phyloP scores from a whole-genome alignment of 2,888 invertebrate species.

The Eudemis profundana region DNA sequence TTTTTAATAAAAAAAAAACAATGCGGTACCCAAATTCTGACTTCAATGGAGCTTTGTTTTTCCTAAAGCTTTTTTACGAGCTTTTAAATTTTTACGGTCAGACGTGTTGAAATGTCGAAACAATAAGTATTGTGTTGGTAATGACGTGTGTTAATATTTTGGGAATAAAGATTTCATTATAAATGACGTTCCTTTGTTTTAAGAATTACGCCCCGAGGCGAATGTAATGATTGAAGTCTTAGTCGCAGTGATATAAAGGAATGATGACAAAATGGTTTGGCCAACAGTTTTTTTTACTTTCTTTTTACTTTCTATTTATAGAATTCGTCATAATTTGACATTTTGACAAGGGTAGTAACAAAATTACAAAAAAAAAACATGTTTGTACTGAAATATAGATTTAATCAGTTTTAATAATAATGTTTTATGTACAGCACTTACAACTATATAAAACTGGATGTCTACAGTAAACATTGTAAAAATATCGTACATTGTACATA shows the following conservation, averaged over 20 bases:
- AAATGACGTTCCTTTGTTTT: constrained; percentile 1
- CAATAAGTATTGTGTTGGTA: constrained; percentile 33
- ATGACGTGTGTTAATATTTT: constrained; percentile 22
- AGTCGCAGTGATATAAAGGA: background rate
- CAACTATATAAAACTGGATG: constrained; percentile 77
- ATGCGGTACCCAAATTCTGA: constrained; percentile 27
- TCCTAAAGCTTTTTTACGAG: constrained; percentile 31
- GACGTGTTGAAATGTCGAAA: constrained; percentile 34
- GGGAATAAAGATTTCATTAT: constrained; percentile 9
- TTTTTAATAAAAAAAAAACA: constrained; percentile 24
- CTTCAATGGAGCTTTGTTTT: constrained; percentile 41
- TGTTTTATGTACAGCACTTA: constrained; percentile 81
- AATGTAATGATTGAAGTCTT: background rate
- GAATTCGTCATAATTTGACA: too few relatives aligned
- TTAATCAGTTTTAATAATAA: constrained; percentile 82
- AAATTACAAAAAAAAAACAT: constrained; percentile 52
- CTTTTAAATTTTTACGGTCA: constrained; percentile 33
- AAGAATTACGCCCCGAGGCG: background rate
- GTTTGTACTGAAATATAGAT: constrained; percentile 80
- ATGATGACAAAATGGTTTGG: too few relatives aligned
- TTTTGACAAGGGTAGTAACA: constrained; percentile 11
- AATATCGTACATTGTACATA: constrained; percentile 70
- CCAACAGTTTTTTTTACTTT: too few relatives aligned
- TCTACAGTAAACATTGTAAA: constrained; percentile 81
- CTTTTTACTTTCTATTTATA: too few relatives aligned